Base-by-base conservation (phyloP, 2,888 invertebrate species). In the Eurytoma adleriae region DNA sequence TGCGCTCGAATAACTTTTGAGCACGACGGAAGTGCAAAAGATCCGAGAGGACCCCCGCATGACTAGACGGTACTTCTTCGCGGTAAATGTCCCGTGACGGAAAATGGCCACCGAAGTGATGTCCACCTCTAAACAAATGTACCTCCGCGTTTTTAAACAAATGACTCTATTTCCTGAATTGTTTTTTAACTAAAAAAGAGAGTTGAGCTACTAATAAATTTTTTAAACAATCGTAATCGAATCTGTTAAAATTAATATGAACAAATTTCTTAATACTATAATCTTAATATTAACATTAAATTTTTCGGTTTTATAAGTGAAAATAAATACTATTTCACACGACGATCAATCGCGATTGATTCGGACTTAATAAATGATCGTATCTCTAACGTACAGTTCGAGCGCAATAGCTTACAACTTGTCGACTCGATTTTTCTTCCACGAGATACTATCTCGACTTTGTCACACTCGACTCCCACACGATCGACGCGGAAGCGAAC, bases 91-190 rank as follows among this genome's bases (percentile, higher is more conserved):
- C 82, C 88, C 90, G 87, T 89, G 87, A 89, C 89, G 88, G 84
- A 81, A 86, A 87, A 86, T 86, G 83, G 83, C 85, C 83, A 79
- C 81, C 82, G 61, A 76, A 83, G 75, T 78, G 83, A 83, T 86
- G 89, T 89, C 89, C 89, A 88, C 87, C 89, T 87, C 86, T 87
- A 88, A 89, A 88, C 87, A 87, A 89, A 89, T 89, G 87, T 89
- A 88, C 87, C 40, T 40, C 87, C 86, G 85, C 83, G 52, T 57
- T 67, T 14, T 74, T 30, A 66, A 72, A 70, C 75, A 79, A 67
- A 77, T 68, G 68, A 70, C 73, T 73, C 70, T 40, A 54, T 71
- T 82, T 82, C 76, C 18, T 70, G 3, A 24, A 10, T 50, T 14
- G 20, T 27, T 27, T 79, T 72, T 79, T 71, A 59, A 10, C 40